Percentiles rank a stretch among this genome's conserved stretches.
These are phyloP conservation scores for Pantherophis vulpinus DNA, from an alignment of 2,797 vertebrate genomes.

Conservation along the genomic window DNA sequence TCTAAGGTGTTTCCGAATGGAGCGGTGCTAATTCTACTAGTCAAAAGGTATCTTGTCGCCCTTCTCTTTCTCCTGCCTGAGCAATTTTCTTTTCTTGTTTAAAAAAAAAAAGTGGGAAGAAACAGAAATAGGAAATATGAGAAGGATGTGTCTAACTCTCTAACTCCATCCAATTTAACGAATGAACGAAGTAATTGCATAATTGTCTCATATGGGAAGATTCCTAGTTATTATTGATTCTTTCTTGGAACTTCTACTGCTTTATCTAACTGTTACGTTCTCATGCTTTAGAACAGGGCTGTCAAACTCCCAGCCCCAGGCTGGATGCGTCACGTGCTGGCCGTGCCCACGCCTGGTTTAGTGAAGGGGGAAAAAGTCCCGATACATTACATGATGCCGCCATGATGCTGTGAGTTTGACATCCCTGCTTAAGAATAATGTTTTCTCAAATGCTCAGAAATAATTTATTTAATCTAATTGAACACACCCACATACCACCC, in stretches of 20 bases:
- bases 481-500: background rate
- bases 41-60: background rate
- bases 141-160: background rate
- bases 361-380: too few relatives aligned
- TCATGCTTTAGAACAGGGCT: background rate
- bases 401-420: too few relatives aligned
- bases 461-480: background rate
- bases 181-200: background rate
- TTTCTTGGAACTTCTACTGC: background rate
- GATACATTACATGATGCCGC: too few relatives aligned
- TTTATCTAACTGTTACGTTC: background rate
- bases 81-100: background rate
- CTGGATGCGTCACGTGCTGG: too few relatives aligned
- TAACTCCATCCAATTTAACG: background rate
- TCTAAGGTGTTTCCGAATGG: background rate
- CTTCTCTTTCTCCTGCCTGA: background rate
- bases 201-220: background rate
- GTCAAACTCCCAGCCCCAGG: too few relatives aligned
- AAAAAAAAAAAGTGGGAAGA: background rate
- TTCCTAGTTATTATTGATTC: background rate
- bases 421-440: background rate
- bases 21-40: background rate
- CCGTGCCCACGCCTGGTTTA: too few relatives aligned
- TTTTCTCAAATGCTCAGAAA: background rate
- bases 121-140: background rate